Percentiles rank a stretch among this genome's conserved stretches.
Conservation (phyloP, 2,113 vertebrate genomes). For the Brachyhypopomus gauderio region DNA sequence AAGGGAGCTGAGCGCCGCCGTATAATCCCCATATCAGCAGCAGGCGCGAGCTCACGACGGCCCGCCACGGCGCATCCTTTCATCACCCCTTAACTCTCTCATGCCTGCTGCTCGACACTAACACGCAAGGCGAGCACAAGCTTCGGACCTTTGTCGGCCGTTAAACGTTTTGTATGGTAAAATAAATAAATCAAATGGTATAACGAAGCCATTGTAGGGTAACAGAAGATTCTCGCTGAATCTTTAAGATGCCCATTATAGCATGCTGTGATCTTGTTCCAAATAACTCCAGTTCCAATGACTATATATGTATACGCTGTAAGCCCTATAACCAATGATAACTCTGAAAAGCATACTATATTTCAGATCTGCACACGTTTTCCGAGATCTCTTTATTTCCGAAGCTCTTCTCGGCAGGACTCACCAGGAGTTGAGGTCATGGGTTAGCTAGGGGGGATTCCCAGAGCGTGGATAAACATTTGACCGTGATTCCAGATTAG, state of each 20-base stretch:
- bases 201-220: no score
- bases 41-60: constrained; percentile 41
- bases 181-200: no score
- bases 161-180: neutral
- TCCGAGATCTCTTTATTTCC: neutral
- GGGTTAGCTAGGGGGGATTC: neutral
- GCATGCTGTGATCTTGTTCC: no score
- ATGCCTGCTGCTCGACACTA: constrained; percentile 41
- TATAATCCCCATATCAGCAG: constrained; percentile 55
- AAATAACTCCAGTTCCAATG: no score
- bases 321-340: no score
- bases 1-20: constrained; percentile 22
- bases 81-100: constrained; percentile 40
- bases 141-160: neutral
- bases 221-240: no score
- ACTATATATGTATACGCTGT: no score
- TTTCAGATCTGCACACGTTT: no score
- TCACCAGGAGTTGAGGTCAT: neutral
- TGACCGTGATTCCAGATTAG: constrained; percentile 23
- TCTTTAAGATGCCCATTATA: neutral
- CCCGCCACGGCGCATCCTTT: constrained; percentile 36
- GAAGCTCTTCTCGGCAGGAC: neutral
- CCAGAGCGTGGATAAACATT: constrained; percentile 18
- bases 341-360: no score
- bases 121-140: neutral